Conservation (phyloP, 2,113 vertebrate genomes). For the Megalops atlanticus region DNA sequence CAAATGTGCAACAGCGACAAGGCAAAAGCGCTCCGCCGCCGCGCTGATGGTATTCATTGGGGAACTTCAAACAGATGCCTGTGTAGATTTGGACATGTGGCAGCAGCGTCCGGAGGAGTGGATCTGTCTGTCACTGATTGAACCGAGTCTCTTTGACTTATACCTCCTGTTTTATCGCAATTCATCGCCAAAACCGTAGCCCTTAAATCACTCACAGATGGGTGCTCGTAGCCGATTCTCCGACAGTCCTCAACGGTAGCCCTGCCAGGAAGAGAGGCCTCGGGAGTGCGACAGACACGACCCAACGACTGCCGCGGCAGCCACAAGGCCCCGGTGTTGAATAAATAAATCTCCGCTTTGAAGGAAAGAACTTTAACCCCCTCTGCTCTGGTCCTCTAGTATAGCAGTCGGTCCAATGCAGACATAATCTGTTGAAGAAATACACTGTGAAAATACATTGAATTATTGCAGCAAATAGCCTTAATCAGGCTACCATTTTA, state of each 20-base stretch:
- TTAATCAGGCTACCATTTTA: too few species aligned
- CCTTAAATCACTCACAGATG: slow-evolving; percentile 48
- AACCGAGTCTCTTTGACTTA: slow-evolving; percentile 37
- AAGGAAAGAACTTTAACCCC: too few species aligned
- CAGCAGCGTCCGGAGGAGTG: slow-evolving; percentile 19
- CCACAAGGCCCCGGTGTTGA: background rate
- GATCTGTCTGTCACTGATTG: slow-evolving; percentile 51
- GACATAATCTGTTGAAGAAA: background rate
- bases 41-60: slow-evolving; percentile 36
- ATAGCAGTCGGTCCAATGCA: too few species aligned
- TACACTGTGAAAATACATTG: background rate
- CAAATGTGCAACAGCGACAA: slow-evolving; percentile 8
- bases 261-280: background rate
- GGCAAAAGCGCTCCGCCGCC: slow-evolving; percentile 14
- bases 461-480: too few species aligned
- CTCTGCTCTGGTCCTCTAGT: too few species aligned
- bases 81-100: slow-evolving; percentile 32
- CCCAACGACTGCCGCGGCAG: too few species aligned
- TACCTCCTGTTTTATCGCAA: slow-evolving; percentile 42
- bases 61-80: slow-evolving; percentile 47
- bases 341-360: too few species aligned
- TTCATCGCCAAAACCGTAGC: slow-evolving; percentile 28
- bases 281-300: background rate
- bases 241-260: background rate
- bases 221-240: background rate